Evolutionary conservation across 1,140 invertebrate species (phyloP), one percentile per base, ranked within the genome.

Genomic region (Rhagoletis zephyria): DNA sequence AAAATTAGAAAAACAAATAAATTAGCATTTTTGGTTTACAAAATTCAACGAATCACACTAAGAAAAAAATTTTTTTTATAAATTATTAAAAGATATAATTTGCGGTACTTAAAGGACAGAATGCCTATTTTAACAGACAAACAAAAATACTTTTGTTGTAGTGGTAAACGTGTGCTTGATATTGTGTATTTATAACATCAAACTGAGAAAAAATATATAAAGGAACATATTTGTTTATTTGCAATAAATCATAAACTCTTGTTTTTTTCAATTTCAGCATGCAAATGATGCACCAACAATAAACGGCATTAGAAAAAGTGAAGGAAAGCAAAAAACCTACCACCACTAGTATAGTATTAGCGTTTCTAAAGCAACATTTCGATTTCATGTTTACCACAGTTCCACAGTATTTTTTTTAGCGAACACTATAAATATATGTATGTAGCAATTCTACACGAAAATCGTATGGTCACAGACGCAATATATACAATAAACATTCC

Each of bases 241-340:
- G 14, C 12, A 67, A 30, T 30, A 30, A 67, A 67, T 10, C 10
- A 40, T n/a, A 10, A 42, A 14, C 19, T 9, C 12, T 74, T 45
- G 45, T 14, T 63, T 74, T 74, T 74, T 30, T 74, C 3, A 74
- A 16, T 74, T 63, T 74, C 67, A 74, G 67, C 67, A 74, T 14
- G 4, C 14, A 74, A 74, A 4, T 45, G 67, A 74, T 74, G 67
- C 42, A 42, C 42, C 42, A 48, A 74, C 40, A 45, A 10, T 16
- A 2, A 74, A 16, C 67, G 4, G 42, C 40, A 63, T 45, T 30
- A 48, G 40, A 45, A 74, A 74, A 74, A 74, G 45, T 16, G 3
- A 67, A 67, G 30, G 30, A 67, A 67, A 14, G 16, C 4, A 74
- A 3, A 74, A 48, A 74, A 30, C 14, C 42, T 45, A 74, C 67